Percentiles rank a stretch among this genome's conserved stretches.
Evolutionary conservation across 1,140 invertebrate genomes (phyloP).

Genomic region (Chymomyza costata): DNA sequence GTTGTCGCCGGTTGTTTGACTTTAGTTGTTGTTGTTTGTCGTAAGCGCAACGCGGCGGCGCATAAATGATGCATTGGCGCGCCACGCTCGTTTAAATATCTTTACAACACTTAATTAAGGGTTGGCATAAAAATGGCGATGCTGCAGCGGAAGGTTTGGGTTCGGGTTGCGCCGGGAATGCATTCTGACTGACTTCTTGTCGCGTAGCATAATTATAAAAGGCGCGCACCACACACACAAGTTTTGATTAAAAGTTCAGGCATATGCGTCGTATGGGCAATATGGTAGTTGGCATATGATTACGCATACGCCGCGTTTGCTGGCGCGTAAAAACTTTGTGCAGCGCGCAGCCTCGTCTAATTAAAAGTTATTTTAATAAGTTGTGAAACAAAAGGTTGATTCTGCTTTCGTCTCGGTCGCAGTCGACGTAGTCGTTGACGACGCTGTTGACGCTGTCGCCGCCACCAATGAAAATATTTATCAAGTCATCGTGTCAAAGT

Average conservation of each 20-base stretch:
- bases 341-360: conserved; percentile 40
- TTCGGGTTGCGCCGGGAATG: conserved; percentile 4
- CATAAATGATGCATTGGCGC: conserved; percentile 61
- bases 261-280: background rate
- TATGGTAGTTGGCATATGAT: conserved; percentile 5
- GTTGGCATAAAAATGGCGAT: conserved; percentile 17
- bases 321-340: conserved; percentile 44
- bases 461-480: conserved; percentile 64
- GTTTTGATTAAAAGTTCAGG: conserved; percentile 65
- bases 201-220: conserved; percentile 48
- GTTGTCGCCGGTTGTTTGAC: conserved; percentile 8
- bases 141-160: background rate
- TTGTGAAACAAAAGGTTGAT: conserved; percentile 19
- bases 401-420: background rate
- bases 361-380: conserved; percentile 53
- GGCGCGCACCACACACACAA: conserved; percentile 41
- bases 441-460: conserved; percentile 27
- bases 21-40: conserved; percentile 12
- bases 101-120: conserved; percentile 57
- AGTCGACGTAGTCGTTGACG: background rate
- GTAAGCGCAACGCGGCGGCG: conserved; percentile 1
- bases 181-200: conserved; percentile 50
- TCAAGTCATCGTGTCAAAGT: conserved; percentile 40
- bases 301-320: conserved; percentile 47
- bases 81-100: conserved; percentile 32